Evolutionary conservation across 2,797 vertebrate genomes (phyloP).

Genomic region (Microctenopoma stevenorrisi): DNA sequence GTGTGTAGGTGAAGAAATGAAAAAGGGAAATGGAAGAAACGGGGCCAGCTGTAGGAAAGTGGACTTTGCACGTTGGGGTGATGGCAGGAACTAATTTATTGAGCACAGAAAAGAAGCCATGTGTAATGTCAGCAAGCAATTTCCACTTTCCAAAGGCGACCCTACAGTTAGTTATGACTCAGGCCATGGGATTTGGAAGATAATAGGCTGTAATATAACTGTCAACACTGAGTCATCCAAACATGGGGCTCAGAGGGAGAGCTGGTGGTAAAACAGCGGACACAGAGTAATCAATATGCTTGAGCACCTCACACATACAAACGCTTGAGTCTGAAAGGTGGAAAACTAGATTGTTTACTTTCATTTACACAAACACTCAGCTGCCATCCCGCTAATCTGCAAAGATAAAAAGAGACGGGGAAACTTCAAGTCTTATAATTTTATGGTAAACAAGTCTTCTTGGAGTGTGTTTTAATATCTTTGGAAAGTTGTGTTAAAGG

Average conservation of each 20-base stretch:
- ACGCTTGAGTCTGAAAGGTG: constrained; percentile 45
- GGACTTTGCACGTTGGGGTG: neutral
- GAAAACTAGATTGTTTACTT: constrained; percentile 35
- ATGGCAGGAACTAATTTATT: neutral
- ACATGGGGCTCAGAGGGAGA: constrained; percentile 57
- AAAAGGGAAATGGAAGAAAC: neutral
- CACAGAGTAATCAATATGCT: constrained; percentile 71
- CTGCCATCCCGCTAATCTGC: constrained; percentile 19
- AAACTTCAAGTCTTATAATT: constrained; percentile 27
- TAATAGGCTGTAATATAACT: constrained; percentile 67
- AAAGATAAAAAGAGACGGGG: constrained; percentile 39
- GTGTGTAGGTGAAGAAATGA: neutral
- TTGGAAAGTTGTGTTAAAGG: constrained; percentile 32
- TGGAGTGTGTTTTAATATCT: constrained; percentile 33
- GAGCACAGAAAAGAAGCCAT: constrained; percentile 26
- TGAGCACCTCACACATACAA: constrained; percentile 47
- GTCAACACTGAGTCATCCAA: constrained; percentile 70
- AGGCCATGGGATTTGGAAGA: constrained; percentile 64
- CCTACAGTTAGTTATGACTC: constrained; percentile 42
- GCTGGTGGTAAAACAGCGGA: constrained; percentile 58
- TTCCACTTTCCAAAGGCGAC: constrained; percentile 50
- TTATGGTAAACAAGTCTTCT: constrained; percentile 41
- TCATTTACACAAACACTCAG: constrained; percentile 50
- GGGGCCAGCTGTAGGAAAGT: neutral
- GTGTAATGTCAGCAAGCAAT: constrained; percentile 54